Evolutionary conservation across 2,888 invertebrate genomes (phyloP), one percentile per base, ranked within the genome.

Genomic region (Agrochola circellaris): DNA sequence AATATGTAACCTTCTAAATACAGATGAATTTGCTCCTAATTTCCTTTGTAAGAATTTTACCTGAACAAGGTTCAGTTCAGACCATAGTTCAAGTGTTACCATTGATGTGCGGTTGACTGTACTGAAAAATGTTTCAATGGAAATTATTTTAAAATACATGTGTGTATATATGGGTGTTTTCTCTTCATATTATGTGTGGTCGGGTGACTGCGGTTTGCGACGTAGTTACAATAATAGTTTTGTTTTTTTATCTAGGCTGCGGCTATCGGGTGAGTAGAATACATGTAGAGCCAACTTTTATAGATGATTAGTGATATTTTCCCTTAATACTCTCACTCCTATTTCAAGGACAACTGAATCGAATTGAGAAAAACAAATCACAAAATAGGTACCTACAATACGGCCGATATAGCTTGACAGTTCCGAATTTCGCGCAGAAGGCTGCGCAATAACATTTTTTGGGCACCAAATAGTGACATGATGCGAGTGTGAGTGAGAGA

Each of bases 71-170:
- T 23, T 54, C 2, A 51, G 9, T 8, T 13, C 45, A 45, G 45
- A 48, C 51, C 23, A 51, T 51, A 51, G 8, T 51, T 51, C 9
- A 51, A 51, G 23, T 56, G 45, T 34, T 48, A n/a, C 20, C 7
- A 38, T 38, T 15, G 7, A 45, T 42, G 2, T 6, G 61, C 7
- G 15, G 45, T 62, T 80, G 73, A 80, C 45, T 7, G 54, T 81
- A 81, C 77, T 75, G 65, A 75, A 83, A 84, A 72, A 76, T 69
- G 26, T 64, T 83, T 73, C 72, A 73, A 83, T 84, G 82, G 69
- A 82, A 80, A 83, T 84, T 66, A 48, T 80, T 83, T 51, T 65
- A 64, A 78, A 79, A 83, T 65, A 61, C 42, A 45, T 15, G 8
- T 61, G 23, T 30, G 62, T 51, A 23, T 76, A 45, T 38, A 7